Percentiles rank a stretch among this genome's conserved stretches.
phyloP scores from a whole-genome alignment of 2,113 vertebrate genomes.

The Onychostruthus taczanowskii region DNA sequence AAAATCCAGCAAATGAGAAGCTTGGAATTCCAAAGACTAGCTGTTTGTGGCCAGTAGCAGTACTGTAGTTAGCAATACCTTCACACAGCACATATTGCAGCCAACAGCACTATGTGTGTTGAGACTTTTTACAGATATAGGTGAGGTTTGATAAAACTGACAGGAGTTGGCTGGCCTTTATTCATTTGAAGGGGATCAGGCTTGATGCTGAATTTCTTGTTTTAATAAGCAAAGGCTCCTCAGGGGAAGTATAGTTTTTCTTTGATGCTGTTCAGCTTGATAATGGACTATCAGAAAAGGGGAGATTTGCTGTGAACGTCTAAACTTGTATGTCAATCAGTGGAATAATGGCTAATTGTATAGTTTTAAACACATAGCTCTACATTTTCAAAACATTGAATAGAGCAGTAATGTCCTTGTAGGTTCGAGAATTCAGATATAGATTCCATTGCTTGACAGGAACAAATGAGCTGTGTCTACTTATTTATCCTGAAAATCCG shows the following conservation, averaged over 20 bases:
- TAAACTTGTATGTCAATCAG: neutral
- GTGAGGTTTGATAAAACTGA: neutral
- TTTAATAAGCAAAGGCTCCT: neutral
- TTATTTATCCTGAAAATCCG: neutral
- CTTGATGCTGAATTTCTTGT: neutral
- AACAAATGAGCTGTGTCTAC: neutral
- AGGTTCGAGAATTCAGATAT: neutral
- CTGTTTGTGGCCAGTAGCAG: neutral
- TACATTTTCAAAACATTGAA: neutral
- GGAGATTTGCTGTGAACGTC: neutral
- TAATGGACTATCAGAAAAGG: neutral
- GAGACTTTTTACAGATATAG: neutral
- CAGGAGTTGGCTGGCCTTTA: neutral
- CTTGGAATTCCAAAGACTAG: neutral
- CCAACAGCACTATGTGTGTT: neutral
- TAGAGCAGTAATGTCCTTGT: neutral
- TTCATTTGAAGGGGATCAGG: neutral
- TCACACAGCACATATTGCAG: fast-evolving
- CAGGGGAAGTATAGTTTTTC: neutral
- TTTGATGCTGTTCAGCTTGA: neutral
- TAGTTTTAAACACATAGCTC: neutral
- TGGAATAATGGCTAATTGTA: neutral
- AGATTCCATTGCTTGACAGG: neutral
- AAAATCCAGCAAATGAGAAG: neutral
- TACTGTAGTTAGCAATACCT: neutral